Conservation (phyloP, 1,140 invertebrate genomes). For the Hypothenemus hampei region DNA sequence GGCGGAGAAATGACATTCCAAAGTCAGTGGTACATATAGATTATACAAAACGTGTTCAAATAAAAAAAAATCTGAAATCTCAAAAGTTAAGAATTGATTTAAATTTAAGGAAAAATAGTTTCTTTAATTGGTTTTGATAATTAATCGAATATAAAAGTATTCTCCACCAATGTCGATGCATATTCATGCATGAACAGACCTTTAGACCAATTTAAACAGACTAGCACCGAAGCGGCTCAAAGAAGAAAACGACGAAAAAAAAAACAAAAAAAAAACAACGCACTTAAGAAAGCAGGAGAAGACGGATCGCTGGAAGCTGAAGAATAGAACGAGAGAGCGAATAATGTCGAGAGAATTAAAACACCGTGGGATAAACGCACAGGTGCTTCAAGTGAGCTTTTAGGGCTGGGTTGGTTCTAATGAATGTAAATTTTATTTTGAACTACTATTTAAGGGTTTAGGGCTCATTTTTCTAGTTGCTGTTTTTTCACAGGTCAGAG, state of each 20-base stretch:
- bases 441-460: not conserved
- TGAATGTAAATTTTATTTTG: constrained; percentile 1
- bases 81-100: no score
- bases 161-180: constrained; percentile 2
- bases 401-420: constrained; percentile 16
- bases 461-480: not conserved
- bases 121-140: no score
- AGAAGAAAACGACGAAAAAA: not conserved
- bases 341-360: not conserved
- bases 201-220: constrained; percentile 21
- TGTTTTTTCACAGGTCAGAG: no score
- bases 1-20: no score
- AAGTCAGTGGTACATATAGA: no score
- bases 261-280: constrained; percentile 5
- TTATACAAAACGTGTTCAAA: no score
- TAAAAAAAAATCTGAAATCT: no score
- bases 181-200: constrained; percentile 17
- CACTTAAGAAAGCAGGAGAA: not conserved
- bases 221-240: constrained; percentile 4
- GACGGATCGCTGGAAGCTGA: not conserved
- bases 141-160: no score
- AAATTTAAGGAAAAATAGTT: no score
- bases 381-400: constrained; percentile 10
- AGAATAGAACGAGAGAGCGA: constrained; percentile 11
- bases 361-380: constrained; percentile 8